Base-by-base conservation (phyloP, 2,888 invertebrate genomes). In the Mythimna impura region DNA sequence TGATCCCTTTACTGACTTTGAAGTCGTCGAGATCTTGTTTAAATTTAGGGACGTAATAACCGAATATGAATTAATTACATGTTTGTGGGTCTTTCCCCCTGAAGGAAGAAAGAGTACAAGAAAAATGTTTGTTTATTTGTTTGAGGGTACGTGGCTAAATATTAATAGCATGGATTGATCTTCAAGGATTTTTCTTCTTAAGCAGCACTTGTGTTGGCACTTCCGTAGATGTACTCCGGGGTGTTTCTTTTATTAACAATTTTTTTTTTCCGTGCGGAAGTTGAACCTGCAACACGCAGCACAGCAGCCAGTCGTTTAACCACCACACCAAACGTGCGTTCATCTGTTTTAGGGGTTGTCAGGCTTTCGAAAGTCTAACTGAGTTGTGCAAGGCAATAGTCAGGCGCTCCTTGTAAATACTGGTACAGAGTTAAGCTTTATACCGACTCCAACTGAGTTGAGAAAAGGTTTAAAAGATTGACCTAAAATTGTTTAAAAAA, bases 41-140 rank as follows among this genome's bases (percentile, higher is more conserved):
- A 55, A 74, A 71, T 74, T 70, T 73, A 64, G 83, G 67, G 75
- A 83, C n/a, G 70, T 63, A 74, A 80, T 71, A 58, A 68, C 47
- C 57, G 55, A 70, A 73, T 36, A 52, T 62, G 62, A 74, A 74
- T 80, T 74, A 74, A 83, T 81, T 80, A 83, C 65, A 71, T 66
- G 43, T 83, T 73, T 80, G 70, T 17, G 61, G 61, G 20, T 66
- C 17, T 54, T 60, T 34, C 20, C 43, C 40, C 43, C 55, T 17
- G 14, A 34, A 60, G 36, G 7, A 43, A 70, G 43, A n/a, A 61
- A 22, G 40, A 6, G n/a, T 36, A 61, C 5, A 43, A 40, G 30
- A 12, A 40, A 36, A 76, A n/a, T 30, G 9, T 52, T 71, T 64
- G 57, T n/a, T 54, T 64, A 52, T n/a, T 47, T 67, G 47, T 67